Evolutionary conservation across 2,888 invertebrate genomes (phyloP), one percentile per base, ranked within the genome.

Genomic region (Anaspis maculata): DNA sequence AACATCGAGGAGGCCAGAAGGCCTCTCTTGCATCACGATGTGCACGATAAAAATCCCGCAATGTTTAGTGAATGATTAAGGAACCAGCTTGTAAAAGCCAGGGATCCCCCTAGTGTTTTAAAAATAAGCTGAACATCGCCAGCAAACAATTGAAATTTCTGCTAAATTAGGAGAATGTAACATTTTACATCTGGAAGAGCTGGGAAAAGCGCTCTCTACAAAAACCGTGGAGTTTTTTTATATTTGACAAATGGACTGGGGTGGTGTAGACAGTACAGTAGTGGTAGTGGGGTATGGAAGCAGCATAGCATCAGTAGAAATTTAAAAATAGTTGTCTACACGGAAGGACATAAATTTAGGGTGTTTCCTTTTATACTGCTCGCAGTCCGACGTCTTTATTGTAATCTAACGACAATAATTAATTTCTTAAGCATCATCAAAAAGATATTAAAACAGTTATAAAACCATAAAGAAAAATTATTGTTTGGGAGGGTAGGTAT

Each of bases 111-210:
- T 23, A 14, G 13, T 28, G 15, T 40, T 40, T 40, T 40, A 40
- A 40, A 40, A 40, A 40, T 40, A 40, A 40, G 36, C 40, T 33
- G 28, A 37, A 32, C 37, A 32, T 37, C 37, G 30, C 36, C 32
- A 30, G 32, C 35, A 35, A 39, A 44, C 45, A 44, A 45, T 48
- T 41, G 48, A 48, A 50, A 51, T 53, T 52, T 51, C 48, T 46
- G 52, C 51, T 54, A 52, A 56, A 56, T 57, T 54, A 53, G 49
- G 49, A 49, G 42, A 54, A 50, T 48, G 52, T 51, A 46, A 53
- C 53, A 45, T 56, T 51, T 46, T 50, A 54, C 55, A 57, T 56
- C 55, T 57, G 57, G 52, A 48, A 42, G 37, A 41, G 5, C 39
- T 39, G 44, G 44, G 45, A 49, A 48, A 35, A 43, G 43, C 35